phyloP scores from a whole-genome alignment of 2,888 invertebrate genomes.

The Trichogramma dendrolimi region DNA sequence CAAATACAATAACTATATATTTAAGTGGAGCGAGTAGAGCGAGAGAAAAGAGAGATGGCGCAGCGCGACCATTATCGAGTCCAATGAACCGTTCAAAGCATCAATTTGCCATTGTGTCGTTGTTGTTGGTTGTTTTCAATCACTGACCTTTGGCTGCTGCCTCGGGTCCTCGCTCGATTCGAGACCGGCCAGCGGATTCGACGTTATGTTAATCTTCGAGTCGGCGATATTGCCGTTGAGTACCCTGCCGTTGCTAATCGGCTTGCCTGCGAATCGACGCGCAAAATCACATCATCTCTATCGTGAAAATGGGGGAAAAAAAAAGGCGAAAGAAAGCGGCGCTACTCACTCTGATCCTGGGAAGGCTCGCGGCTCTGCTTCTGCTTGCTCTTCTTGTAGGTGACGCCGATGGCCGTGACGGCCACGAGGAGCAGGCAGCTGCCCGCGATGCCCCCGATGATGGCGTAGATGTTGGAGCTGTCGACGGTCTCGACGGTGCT shows the following conservation, averaged over 20 bases:
- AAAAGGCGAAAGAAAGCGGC: background rate
- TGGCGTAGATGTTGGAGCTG: conserved; percentile 54
- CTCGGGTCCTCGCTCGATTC: conserved; percentile 61
- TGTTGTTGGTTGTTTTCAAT: conserved; percentile 8
- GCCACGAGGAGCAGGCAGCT: conserved; percentile 54
- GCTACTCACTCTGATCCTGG: conserved; percentile 43
- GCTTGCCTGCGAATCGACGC: conserved; percentile 40
- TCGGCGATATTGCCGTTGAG: conserved; percentile 50
- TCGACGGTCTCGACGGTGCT: conserved; percentile 43
- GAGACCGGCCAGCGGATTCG: conserved; percentile 68
- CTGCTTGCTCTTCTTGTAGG: conserved; percentile 54
- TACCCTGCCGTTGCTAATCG: conserved; percentile 49
- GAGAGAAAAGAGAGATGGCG: conserved; percentile 15
- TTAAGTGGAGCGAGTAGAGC: background rate
- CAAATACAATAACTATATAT: too few species aligned
- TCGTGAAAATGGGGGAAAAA: background rate
- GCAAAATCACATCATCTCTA: background rate
- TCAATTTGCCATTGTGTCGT: conserved; percentile 13
- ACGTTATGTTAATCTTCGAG: conserved; percentile 68
- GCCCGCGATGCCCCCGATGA: conserved; percentile 58
- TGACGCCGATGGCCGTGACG: conserved; percentile 47
- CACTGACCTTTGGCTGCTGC: conserved; percentile 51
- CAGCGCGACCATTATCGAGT: conserved; percentile 28
- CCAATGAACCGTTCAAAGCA: conserved; percentile 25
- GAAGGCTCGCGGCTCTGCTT: conserved; percentile 52